Conservation (phyloP, 2,113 vertebrate species). For the Platichthys flesus region DNA sequence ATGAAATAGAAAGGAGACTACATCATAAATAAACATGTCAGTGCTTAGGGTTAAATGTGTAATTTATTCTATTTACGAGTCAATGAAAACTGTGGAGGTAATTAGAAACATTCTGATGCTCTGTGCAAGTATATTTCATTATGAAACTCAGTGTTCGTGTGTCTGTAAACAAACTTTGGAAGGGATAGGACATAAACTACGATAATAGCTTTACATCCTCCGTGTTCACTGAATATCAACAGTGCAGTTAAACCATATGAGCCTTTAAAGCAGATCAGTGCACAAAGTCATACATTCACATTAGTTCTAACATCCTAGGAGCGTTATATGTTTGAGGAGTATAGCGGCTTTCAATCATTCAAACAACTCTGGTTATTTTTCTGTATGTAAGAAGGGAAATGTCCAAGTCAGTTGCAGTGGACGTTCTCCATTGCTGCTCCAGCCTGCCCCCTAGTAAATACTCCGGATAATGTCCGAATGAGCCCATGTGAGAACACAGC, state of each 20-base stretch:
- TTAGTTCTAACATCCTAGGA: neutral
- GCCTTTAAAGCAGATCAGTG: conserved; percentile 3
- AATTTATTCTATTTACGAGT: conserved; percentile 76
- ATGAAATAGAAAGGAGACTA: conserved; percentile 62
- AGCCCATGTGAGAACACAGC: too few species aligned
- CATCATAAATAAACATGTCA: conserved; percentile 76
- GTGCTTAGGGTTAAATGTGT: conserved; percentile 58
- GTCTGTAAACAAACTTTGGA: conserved; percentile 57
- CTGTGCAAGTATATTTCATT: conserved; percentile 65
- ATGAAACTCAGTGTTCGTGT: conserved; percentile 23
- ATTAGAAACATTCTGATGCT: conserved; percentile 67
- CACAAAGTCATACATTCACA: neutral
- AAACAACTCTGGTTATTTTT: too few species aligned
- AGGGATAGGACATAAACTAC: conserved; percentile 38
- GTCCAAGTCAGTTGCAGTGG: too few species aligned
- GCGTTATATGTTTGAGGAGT: too few species aligned
- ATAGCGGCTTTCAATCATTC: too few species aligned
- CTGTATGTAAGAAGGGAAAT: too few species aligned
- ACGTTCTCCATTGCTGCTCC: too few species aligned
- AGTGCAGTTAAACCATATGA: conserved; percentile 18
- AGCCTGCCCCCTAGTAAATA: too few species aligned
- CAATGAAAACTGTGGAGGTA: conserved; percentile 69
- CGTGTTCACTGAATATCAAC: conserved; percentile 32
- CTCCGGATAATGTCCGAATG: too few species aligned
- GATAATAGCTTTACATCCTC: conserved; percentile 39